Evolutionary conservation across 1,140 invertebrate genomes (phyloP), one percentile per base, ranked within the genome.

Genomic region (Geopemphigus sp.): DNA sequence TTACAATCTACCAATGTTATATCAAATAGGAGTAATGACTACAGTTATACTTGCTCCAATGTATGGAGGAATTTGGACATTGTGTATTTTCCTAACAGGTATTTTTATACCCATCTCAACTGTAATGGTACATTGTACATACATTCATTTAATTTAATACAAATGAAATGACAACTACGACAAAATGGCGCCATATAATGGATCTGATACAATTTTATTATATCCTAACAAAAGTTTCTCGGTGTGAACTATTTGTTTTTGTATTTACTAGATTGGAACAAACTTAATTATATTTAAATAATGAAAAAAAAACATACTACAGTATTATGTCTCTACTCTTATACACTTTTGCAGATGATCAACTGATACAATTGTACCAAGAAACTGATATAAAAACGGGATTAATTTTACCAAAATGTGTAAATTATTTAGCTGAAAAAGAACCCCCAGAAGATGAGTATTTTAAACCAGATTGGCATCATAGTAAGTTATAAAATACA

Each of bases 51-150:
- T 95, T 15, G 92, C 94, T 0, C 93, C 93, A 1, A 93, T 94
- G 90, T 91, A 94, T 82, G 93, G 93, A 2, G 93, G 93, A 1
- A 94, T 95, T 82, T 94, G 93, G 93, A 94, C 92, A 0, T 88
- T 94, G 83, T 95, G 93, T 84, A 90, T 93, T 64, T 90, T 91
- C 73, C 85, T 94, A 32, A 88, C 90, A 83, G 90, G 92, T 92
- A 86, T 86, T 66, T 57, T 0, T 68, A 68, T 50, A 50, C 47
- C 47, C 47, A 50, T 47, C n/a, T 1, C 3, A 39, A 45, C 4
- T 24, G 22, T 15, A 22, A 47, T 4, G n/a, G 10, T 39, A 45
- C 32, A 19, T 22, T 63, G 12, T 24, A 63, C 26, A 10, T 39
- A 61, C 17, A 61, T 6, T 26, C 15, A 26, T 26, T 1, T 26